Evolutionary conservation across 2,797 vertebrate genomes (phyloP).

Genomic region (Gouania willdenowi): DNA sequence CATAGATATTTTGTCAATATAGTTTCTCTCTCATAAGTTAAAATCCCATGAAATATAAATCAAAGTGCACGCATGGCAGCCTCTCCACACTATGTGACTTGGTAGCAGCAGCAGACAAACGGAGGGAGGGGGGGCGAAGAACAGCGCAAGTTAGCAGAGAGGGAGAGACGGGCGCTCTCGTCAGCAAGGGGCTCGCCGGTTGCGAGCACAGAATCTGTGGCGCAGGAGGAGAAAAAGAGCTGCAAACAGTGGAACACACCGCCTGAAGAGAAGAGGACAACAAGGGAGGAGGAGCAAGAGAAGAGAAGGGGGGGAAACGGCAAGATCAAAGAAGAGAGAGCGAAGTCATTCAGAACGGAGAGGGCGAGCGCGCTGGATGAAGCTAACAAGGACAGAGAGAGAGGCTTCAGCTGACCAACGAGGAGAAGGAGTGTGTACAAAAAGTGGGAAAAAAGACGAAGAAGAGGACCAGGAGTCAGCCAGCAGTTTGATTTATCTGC

Average conservation of each 20-base stretch:
- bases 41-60: too few species aligned
- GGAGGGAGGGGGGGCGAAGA: slow-evolving; percentile 44
- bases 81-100: not conserved
- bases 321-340: slow-evolving; percentile 20
- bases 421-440: slow-evolving; percentile 35
- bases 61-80: too few species aligned
- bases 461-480: slow-evolving; percentile 33
- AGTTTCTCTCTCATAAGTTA: too few species aligned
- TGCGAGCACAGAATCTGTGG: slow-evolving; percentile 56
- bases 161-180: slow-evolving; percentile 49
- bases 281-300: slow-evolving; percentile 7
- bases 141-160: slow-evolving; percentile 37
- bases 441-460: slow-evolving; percentile 48
- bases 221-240: slow-evolving; percentile 51
- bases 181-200: slow-evolving; percentile 50
- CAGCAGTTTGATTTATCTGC: slow-evolving; percentile 39
- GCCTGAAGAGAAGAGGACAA: slow-evolving; percentile 23
- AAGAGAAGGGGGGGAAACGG: slow-evolving; percentile 9
- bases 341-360: slow-evolving; percentile 51
- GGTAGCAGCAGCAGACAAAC: slow-evolving; percentile 33
- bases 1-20: too few species aligned
- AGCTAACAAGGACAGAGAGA: slow-evolving; percentile 45
- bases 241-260: slow-evolving; percentile 43
- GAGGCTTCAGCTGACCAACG: slow-evolving; percentile 31
- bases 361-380: slow-evolving; percentile 37